Conservation (phyloP, 2,797 vertebrate genomes). For the Rhodeus uyekii region DNA sequence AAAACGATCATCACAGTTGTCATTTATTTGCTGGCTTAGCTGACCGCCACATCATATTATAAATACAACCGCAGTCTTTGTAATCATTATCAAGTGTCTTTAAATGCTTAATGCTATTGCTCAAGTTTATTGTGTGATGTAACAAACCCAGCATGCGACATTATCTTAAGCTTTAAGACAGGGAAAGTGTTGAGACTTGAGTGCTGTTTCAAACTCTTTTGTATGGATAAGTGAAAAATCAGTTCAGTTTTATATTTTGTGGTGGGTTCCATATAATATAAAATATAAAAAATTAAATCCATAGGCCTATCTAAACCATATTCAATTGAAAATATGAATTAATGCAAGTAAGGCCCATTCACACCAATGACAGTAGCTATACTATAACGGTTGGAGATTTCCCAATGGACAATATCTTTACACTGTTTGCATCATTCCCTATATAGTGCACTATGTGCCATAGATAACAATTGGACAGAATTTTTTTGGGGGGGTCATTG, state of each 20-base stretch:
- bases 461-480: too few relatives aligned
- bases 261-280: not conserved
- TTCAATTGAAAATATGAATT: not conserved
- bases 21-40: conserved; percentile 38
- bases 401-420: too few relatives aligned
- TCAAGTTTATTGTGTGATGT: conserved; percentile 1
- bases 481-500: too few relatives aligned
- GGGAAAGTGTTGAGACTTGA: not conserved
- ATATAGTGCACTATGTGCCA: too few relatives aligned
- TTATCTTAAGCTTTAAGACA: not conserved
- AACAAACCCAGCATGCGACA: not conserved
- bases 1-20: conserved; percentile 18
- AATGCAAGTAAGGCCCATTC: too few relatives aligned
- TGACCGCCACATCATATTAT: conserved; percentile 51
- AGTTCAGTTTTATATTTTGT: too few relatives aligned
- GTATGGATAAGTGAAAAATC: not conserved
- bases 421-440: too few relatives aligned
- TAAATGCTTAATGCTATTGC: conserved; percentile 11
- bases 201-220: not conserved
- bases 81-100: conserved; percentile 47
- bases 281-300: not conserved
- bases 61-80: conserved; percentile 31
- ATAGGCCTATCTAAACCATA: not conserved
- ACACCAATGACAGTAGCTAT: too few relatives aligned
- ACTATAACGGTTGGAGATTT: too few relatives aligned